phyloP scores from a whole-genome alignment of 1,140 invertebrate species.

The Chrysomallon squamiferum region DNA sequence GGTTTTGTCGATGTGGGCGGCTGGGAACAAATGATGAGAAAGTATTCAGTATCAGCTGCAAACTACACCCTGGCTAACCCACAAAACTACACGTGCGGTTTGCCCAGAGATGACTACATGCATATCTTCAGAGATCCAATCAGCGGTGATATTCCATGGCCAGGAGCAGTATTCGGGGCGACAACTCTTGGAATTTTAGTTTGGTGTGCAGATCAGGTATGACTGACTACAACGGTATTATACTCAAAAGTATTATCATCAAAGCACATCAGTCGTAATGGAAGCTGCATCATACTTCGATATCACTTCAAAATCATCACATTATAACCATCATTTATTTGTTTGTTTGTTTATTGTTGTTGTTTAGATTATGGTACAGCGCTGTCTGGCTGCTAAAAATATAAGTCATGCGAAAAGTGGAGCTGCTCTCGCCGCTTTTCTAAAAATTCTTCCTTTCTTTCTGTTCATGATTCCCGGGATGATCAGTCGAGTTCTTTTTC shows the following conservation, averaged over 20 bases:
- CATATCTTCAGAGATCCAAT: conserved; percentile 64
- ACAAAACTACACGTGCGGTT: conserved; percentile 39
- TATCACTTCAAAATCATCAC: too few relatives aligned
- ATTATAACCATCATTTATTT: neutral
- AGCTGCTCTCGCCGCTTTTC: conserved; percentile 63
- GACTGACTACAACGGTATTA: too few relatives aligned
- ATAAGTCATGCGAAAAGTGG: conserved; percentile 67
- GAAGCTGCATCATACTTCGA: neutral
- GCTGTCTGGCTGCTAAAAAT: conserved; percentile 67
- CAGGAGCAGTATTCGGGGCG: conserved; percentile 67
- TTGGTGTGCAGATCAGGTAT: conserved; percentile 70
- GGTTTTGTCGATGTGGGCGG: conserved; percentile 64
- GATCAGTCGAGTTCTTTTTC: conserved; percentile 65
- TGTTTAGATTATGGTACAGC: conserved; percentile 67
- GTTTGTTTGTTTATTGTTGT: neutral
- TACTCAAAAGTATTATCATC: neutral
- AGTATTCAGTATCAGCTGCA: conserved; percentile 60
- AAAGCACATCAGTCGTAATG: neutral
- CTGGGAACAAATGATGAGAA: conserved; percentile 55
- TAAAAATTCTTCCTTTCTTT: conserved; percentile 67
- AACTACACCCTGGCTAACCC: conserved; percentile 38
- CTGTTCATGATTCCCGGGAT: conserved; percentile 69
- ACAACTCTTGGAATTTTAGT: conserved; percentile 68
- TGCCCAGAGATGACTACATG: conserved; percentile 60
- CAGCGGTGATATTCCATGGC: conserved; percentile 67